phyloP scores from a whole-genome alignment of 2,797 vertebrate genomes.

The Micropoecilia bifurca region DNA sequence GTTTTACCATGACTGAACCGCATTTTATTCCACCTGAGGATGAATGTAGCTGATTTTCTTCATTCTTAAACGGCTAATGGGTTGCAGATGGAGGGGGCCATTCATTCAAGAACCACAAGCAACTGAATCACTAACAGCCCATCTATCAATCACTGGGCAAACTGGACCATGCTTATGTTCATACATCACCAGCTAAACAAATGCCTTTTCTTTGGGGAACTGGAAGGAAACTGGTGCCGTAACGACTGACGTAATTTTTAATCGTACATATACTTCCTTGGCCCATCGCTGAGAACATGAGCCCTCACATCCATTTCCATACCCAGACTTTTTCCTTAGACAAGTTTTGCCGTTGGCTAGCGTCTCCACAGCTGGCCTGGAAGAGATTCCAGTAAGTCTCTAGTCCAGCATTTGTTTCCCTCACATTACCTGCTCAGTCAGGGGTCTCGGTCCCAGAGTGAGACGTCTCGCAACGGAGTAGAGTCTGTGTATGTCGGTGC shows the following conservation, averaged over 20 bases:
- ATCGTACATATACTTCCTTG: neutral
- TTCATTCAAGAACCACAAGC: neutral
- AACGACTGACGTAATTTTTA: neutral
- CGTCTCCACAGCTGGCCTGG: slow-evolving; percentile 60
- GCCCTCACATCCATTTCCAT: neutral
- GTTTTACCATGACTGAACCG: neutral
- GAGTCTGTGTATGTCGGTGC: slow-evolving; percentile 24
- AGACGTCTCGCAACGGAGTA: slow-evolving; percentile 17
- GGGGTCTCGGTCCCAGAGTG: slow-evolving; percentile 36
- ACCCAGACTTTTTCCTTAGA: neutral
- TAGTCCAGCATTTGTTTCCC: slow-evolving; percentile 42
- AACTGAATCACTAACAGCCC: neutral
- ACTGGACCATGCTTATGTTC: neutral
- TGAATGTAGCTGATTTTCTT: neutral
- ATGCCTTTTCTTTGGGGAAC: neutral
- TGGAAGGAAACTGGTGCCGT: neutral
- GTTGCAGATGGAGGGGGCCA: neutral
- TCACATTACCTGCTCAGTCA: slow-evolving; percentile 64
- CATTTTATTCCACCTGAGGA: neutral
- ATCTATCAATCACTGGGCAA: neutral
- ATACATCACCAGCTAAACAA: neutral
- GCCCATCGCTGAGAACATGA: neutral
- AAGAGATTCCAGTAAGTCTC: slow-evolving; percentile 46
- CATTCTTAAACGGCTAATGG: neutral
- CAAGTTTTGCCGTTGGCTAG: slow-evolving; percentile 38